These are phyloP conservation scores for Sepioteuthis lessoniana DNA, from an alignment of 2,888 invertebrate species.

Conservation along the genomic window DNA sequence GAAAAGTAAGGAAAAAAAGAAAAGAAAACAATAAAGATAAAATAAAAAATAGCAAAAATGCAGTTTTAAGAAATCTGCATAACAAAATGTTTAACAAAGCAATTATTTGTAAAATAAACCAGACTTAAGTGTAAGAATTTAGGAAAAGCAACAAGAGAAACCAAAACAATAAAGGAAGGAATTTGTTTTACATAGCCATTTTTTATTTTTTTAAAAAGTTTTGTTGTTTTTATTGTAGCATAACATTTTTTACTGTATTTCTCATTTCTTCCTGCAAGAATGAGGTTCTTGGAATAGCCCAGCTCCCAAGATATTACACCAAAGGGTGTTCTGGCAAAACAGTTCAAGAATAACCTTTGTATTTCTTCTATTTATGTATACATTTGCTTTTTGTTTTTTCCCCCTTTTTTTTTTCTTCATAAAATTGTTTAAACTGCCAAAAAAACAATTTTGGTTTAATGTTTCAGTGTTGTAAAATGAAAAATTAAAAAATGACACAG, in stretches of 20 bases:
- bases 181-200: background rate
- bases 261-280: constrained; percentile 17
- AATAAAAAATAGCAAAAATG: background rate
- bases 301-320: background rate
- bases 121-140: background rate
- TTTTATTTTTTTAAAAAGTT: background rate
- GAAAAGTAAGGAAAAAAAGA: background rate
- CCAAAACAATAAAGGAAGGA: background rate
- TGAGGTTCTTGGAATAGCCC: background rate
- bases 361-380: background rate
- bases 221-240: background rate
- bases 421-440: too few relatives aligned
- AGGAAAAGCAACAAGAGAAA: background rate
- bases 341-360: background rate
- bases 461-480: too few relatives aligned
- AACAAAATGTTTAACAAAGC: constrained; percentile 15
- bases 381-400: background rate
- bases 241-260: background rate
- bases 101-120: constrained; percentile 8
- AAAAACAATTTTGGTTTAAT: too few relatives aligned
- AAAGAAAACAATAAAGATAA: background rate
- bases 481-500: too few relatives aligned
- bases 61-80: background rate
- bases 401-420: too few relatives aligned
- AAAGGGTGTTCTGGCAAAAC: background rate